Percentiles rank a stretch among this genome's conserved stretches.
These are phyloP conservation scores for Pluvialis apricaria DNA, from an alignment of 2,113 vertebrate genomes.

Conservation along the genomic window DNA sequence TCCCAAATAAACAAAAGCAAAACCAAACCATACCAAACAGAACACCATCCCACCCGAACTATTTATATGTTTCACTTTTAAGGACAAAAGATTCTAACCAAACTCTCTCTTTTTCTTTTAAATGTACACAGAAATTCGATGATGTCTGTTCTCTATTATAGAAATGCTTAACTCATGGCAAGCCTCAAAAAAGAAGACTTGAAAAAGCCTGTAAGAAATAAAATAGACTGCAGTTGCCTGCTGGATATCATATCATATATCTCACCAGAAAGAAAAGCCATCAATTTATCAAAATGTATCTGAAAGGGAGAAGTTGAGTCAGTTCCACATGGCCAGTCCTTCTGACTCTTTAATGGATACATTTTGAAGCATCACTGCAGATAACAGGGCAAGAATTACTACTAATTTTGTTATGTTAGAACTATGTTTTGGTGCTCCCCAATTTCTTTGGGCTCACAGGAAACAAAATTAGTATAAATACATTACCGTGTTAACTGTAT, in stretches of 20 bases:
- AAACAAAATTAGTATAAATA: slow-evolving; percentile 88
- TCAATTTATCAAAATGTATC: slow-evolving; percentile 92
- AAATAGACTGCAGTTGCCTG: slow-evolving; percentile 76
- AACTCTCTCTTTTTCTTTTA: slow-evolving; percentile 38
- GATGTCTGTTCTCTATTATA: slow-evolving; percentile 99
- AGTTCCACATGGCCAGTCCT: slow-evolving; percentile 49
- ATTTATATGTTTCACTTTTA: slow-evolving; percentile 51
- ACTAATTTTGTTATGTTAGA: slow-evolving; percentile 84
- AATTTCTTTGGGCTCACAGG: slow-evolving; percentile 72
- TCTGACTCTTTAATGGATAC: slow-evolving; percentile 78
- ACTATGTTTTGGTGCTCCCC: slow-evolving; percentile 43
- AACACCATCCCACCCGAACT: background rate
- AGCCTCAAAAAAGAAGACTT: slow-evolving; percentile 79
- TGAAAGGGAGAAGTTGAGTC: slow-evolving; percentile 54
- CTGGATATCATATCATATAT: slow-evolving; percentile 84
- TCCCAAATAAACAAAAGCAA: slow-evolving; percentile 24
- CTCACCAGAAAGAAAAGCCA: slow-evolving; percentile 85
- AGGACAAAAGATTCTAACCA: slow-evolving; percentile 49
- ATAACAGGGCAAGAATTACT: slow-evolving; percentile 82
- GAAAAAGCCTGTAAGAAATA: slow-evolving; percentile 69
- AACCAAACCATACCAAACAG: background rate
- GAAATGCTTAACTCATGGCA: slow-evolving; percentile 89
- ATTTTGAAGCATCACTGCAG: slow-evolving; percentile 95
- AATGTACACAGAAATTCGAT: slow-evolving; percentile 97
- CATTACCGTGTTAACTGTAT: slow-evolving; percentile 82